Conservation (phyloP, 1,140 invertebrate species). For the honey bee (Apis mellifera) region Amel_HAv3.1 CM009943.2:5532501-5533000, state of each 20-base stretch:
- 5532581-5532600: slow-evolving; percentile 15
- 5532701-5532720: slow-evolving; percentile 91
- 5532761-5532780: slow-evolving; percentile 66
- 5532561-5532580: slow-evolving; percentile 33
- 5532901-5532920: slow-evolving; percentile 67
- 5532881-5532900: slow-evolving; percentile 61
- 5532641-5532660: slow-evolving; percentile 92
- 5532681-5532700: slow-evolving; percentile 87
- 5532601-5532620: slow-evolving; percentile 78
- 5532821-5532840: slow-evolving; percentile 70
- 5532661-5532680: slow-evolving; percentile 93
- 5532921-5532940: slow-evolving; percentile 73
- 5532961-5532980: background rate
- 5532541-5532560: slow-evolving; percentile 83
- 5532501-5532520: slow-evolving; percentile 94
- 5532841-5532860: slow-evolving; percentile 78
- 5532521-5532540: slow-evolving; percentile 91
- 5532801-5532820: slow-evolving; percentile 53
- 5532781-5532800: slow-evolving; percentile 54
- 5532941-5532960: slow-evolving; percentile 76
- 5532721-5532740: slow-evolving; percentile 85
- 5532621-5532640: slow-evolving; percentile 88
- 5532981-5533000: background rate
- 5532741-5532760: slow-evolving; percentile 70
- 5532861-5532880: slow-evolving; percentile 62